These are phyloP conservation scores for Lepidurus arcticus DNA, from an alignment of 1,140 invertebrate genomes.

Conservation along the genomic window DNA sequence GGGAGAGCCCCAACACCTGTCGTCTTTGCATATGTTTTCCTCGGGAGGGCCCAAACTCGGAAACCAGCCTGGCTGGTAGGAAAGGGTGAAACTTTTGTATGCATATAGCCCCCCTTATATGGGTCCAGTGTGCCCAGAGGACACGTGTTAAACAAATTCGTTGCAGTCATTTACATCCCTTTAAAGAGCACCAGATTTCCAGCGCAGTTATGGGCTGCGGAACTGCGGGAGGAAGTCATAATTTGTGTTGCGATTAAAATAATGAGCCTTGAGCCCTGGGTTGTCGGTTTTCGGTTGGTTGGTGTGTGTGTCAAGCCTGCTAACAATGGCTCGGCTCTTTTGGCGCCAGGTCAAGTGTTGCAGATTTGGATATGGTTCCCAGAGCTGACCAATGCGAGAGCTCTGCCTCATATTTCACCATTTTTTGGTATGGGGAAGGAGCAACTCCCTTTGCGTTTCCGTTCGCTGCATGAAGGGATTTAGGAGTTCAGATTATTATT, in stretches of 20 bases:
- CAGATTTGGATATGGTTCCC: not conserved
- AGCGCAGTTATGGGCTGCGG: not conserved
- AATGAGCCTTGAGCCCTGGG: not conserved
- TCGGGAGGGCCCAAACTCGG: not conserved
- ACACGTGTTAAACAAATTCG: constrained; percentile 7
- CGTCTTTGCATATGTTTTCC: not conserved
- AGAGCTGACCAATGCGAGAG: not conserved
- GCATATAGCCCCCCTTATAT: not conserved
- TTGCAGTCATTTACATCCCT: constrained; percentile 21
- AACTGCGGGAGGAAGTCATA: constrained; percentile 21
- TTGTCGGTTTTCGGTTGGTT: not conserved
- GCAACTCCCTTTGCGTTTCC: not conserved
- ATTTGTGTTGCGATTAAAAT: not conserved
- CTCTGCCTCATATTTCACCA: not conserved
- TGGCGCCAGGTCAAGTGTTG: constrained; percentile 4
- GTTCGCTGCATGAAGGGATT: constrained; percentile 9
- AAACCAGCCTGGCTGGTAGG: not conserved
- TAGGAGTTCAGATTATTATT: not conserved
- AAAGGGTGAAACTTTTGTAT: not conserved
- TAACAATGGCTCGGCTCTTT: no score
- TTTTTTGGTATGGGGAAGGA: not conserved
- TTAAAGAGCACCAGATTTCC: constrained; percentile 12
- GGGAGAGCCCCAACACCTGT: not conserved
- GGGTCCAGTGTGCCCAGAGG: not conserved
- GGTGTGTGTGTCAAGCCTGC: not conserved